A percentile compares a stretch with the other conserved stretches of the same genome.
Conservation (phyloP, 2,113 vertebrate species). For the Corythaeola cristata region DNA sequence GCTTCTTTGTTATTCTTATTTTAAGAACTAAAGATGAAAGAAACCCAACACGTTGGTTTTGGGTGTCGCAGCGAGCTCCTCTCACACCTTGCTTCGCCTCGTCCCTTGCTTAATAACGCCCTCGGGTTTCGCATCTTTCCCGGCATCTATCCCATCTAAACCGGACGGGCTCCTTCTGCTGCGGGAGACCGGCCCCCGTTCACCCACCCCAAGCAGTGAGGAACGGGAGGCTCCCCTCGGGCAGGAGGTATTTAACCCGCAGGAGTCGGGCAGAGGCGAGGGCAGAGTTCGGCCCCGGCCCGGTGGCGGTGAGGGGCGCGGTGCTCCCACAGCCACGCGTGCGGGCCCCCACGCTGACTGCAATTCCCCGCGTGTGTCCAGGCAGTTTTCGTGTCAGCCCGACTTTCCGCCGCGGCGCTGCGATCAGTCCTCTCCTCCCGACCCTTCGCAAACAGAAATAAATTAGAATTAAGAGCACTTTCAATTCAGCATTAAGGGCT, state of each 20-base stretch:
- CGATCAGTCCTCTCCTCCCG: neutral
- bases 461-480: conserved; percentile 39
- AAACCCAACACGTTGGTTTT: neutral
- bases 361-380: neutral
- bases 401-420: neutral
- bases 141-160: neutral
- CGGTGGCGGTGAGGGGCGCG: neutral
- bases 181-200: neutral
- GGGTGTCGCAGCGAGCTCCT: neutral
- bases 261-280: neutral
- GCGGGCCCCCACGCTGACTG: neutral
- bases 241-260: neutral
- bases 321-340: neutral
- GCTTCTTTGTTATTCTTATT: neutral
- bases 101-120: rapidly evolving
- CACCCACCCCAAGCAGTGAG: neutral
- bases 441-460: neutral
- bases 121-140: neutral
- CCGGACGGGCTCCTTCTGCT: neutral
- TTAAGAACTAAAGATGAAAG: neutral
- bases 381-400: neutral
- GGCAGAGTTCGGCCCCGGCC: neutral
- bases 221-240: neutral
- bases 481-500: neutral
- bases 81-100: neutral